Percentiles rank a stretch among this genome's conserved stretches.
Conservation (phyloP, 1,140 invertebrate species). For the Megalonaias nervosa region DNA sequence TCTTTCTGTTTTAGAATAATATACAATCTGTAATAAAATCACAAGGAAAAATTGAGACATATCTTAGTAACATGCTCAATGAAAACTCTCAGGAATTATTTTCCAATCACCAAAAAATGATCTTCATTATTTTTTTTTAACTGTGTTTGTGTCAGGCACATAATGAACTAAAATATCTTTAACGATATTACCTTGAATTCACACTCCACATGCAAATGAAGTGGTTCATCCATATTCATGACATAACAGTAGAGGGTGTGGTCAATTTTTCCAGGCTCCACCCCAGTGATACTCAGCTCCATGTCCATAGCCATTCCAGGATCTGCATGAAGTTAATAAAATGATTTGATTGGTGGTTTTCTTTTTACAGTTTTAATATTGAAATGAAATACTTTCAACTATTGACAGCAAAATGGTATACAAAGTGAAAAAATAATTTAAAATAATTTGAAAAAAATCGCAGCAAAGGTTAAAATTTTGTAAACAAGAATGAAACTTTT, state of each 20-base stretch:
- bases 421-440: background rate
- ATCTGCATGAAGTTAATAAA: slow-evolving; percentile 38
- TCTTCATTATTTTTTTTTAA: too few species aligned
- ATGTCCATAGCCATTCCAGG: slow-evolving; percentile 65
- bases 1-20: too few species aligned
- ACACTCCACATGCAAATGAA: slow-evolving; percentile 66
- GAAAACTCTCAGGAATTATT: too few species aligned
- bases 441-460: background rate
- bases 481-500: too few species aligned
- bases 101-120: too few species aligned
- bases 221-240: slow-evolving; percentile 65
- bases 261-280: slow-evolving; percentile 61
- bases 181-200: slow-evolving; percentile 63
- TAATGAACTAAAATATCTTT: too few species aligned
- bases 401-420: too few species aligned
- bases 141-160: too few species aligned
- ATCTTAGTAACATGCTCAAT: too few species aligned
- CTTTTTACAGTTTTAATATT: background rate
- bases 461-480: too few species aligned
- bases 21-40: too few species aligned
- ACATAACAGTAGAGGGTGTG: slow-evolving; percentile 66
- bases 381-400: background rate
- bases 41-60: too few species aligned
- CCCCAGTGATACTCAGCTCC: slow-evolving; percentile 67
- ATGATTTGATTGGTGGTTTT: background rate